Evolutionary conservation across 35 echinoderm and acorn worm species (phyloP).

Genomic region (Apostichopus californicus): DNA sequence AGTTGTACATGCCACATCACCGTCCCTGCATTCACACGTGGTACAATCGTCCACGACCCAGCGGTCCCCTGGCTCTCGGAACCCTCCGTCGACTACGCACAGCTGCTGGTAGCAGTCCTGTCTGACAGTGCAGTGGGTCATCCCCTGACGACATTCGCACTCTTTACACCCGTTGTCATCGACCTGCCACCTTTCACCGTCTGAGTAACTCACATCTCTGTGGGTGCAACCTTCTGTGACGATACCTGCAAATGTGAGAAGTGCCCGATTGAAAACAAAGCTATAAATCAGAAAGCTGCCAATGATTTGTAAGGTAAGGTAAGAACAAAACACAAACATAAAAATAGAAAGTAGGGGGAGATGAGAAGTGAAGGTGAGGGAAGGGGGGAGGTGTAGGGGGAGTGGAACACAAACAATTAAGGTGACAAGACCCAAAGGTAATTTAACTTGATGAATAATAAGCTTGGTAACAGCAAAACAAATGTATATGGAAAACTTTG

Average conservation of each 20-base stretch:
- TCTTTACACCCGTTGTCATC: conserved; percentile 55
- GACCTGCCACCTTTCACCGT: conserved; percentile 77
- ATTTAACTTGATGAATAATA: too few relatives aligned
- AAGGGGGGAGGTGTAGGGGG: too few relatives aligned
- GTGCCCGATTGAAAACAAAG: background rate
- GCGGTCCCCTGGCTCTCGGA: conserved; percentile 63
- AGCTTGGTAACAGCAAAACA: too few relatives aligned
- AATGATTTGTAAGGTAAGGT: too few relatives aligned
- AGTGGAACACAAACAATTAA: too few relatives aligned
- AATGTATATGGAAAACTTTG: too few relatives aligned
- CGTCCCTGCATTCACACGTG: conserved; percentile 73
- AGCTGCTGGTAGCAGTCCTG: conserved; percentile 70
- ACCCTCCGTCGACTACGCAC: conserved; percentile 48
- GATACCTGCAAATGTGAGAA: conserved; percentile 34
- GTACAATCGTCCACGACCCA: conserved; percentile 97
- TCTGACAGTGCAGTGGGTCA: conserved; percentile 69
- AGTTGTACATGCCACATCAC: conserved; percentile 66
- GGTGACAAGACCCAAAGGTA: too few relatives aligned
- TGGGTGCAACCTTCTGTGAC: conserved; percentile 73
- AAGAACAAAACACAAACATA: too few relatives aligned
- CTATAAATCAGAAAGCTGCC: too few relatives aligned
- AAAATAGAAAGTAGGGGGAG: too few relatives aligned
- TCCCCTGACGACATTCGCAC: conserved; percentile 64
- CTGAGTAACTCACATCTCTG: conserved; percentile 54
- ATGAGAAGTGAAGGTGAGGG: too few relatives aligned